A percentile compares a stretch with the other conserved stretches of the same genome.
Conservation (phyloP, 1,140 invertebrate genomes). For the Magallana ariakensis region DNA sequence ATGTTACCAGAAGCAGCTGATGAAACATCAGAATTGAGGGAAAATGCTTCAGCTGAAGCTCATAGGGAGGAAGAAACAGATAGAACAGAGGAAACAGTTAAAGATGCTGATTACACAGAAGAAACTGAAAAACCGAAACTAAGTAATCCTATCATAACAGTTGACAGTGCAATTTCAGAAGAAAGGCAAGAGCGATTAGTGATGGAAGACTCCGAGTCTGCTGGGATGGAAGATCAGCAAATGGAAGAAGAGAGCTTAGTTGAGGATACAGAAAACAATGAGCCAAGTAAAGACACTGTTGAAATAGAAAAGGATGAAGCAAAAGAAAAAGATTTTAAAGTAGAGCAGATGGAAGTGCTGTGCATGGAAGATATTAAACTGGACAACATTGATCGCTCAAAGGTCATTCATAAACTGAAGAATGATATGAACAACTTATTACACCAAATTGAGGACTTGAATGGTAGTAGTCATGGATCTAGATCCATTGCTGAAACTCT, state of each 20-base stretch:
- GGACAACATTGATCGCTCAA: constrained; percentile 10
- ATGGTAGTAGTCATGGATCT: neutral
- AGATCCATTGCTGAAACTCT: neutral
- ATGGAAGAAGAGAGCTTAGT: neutral
- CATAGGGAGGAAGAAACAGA: neutral
- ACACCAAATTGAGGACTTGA: constrained; percentile 8
- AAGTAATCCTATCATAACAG: neutral
- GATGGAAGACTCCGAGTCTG: neutral
- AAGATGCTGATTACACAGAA: neutral
- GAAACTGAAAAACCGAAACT: neutral
- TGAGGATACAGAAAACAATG: neutral
- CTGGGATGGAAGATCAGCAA: neutral
- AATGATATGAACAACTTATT: constrained; percentile 17
- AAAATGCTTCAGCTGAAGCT: neutral
- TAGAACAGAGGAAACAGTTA: neutral
- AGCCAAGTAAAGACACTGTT: neutral
- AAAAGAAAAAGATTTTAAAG: neutral
- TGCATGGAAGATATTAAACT: constrained; percentile 26
- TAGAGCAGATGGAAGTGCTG: neutral
- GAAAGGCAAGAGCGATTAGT: neutral
- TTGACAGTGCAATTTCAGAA: neutral
- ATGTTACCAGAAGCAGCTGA: no score
- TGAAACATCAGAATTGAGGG: neutral
- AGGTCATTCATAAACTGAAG: constrained; percentile 28
- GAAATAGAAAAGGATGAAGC: neutral